Evolutionary conservation across 2,888 invertebrate genomes (phyloP).

Genomic region (Xestia c-nigrum): DNA sequence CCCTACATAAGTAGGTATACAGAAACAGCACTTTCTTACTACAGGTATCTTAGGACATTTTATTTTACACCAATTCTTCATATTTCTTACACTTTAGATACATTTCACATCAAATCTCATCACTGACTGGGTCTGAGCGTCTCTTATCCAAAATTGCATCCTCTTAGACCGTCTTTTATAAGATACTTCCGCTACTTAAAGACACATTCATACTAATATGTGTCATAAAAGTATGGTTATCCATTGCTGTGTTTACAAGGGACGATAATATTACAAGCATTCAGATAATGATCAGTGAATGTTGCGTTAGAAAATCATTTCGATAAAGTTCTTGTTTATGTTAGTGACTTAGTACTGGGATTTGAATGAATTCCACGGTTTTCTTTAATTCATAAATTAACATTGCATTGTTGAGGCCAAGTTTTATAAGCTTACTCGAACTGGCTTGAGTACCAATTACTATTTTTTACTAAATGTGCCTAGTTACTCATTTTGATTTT

Average conservation of each 20-base stretch:
- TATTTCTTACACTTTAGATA: conserved; percentile 56
- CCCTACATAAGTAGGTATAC: conserved; percentile 79
- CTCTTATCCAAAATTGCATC: conserved; percentile 60
- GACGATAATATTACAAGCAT: neutral
- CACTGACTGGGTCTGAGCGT: conserved; percentile 58
- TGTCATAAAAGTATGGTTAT: conserved; percentile 1
- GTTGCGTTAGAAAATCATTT: neutral
- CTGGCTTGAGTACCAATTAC: neutral
- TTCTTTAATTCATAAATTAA: conserved; percentile 46
- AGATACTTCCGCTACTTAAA: conserved; percentile 57
- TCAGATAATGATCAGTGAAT: conserved; percentile 27
- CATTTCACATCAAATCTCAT: conserved; percentile 62
- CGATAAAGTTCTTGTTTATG: neutral
- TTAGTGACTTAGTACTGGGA: conserved; percentile 28
- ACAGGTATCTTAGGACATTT: conserved; percentile 73
- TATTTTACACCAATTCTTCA: conserved; percentile 69
- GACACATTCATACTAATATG: conserved; percentile 27
- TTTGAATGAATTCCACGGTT: conserved; percentile 54
- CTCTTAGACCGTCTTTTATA: conserved; percentile 55
- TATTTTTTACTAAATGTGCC: neutral
- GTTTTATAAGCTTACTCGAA: conserved; percentile 4
- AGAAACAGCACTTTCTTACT: conserved; percentile 81
- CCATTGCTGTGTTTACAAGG: conserved; percentile 35
- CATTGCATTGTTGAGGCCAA: conserved; percentile 11
- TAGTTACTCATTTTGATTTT: neutral